phyloP scores from a whole-genome alignment of 1,140 invertebrate genomes.

The Andricus grossulariae region DNA sequence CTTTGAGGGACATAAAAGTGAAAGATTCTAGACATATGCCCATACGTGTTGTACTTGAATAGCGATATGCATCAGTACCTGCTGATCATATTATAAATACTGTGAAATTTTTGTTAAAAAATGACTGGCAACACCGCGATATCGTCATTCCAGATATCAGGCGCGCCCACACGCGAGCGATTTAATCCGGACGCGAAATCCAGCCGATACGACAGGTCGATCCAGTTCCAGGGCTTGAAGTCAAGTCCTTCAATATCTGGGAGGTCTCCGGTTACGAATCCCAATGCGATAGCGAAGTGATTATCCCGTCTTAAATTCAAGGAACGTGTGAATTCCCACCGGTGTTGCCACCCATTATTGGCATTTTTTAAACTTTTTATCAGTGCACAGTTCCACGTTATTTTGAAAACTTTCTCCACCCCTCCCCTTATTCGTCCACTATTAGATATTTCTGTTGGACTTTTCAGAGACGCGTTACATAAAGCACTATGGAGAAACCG shows the following conservation, averaged over 20 bases:
- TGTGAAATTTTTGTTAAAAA: neutral
- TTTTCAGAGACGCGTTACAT: too few species aligned
- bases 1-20: too few species aligned
- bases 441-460: too few species aligned
- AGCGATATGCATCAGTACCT: too few species aligned
- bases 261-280: constrained; percentile 27
- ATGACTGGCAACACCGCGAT: constrained; percentile 2
- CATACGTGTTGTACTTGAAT: too few species aligned
- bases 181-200: constrained; percentile 28
- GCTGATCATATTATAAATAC: neutral
- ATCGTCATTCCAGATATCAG: constrained; percentile 10
- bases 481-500: too few species aligned
- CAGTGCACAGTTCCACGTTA: too few species aligned
- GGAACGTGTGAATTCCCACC: constrained; percentile 13
- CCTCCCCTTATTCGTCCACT: too few species aligned
- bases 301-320: constrained; percentile 29
- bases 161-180: constrained; percentile 25
- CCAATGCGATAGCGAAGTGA: constrained; percentile 15
- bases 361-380: neutral
- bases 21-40: too few species aligned
- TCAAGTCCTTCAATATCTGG: constrained; percentile 21
- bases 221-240: constrained; percentile 25
- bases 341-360: constrained; percentile 15
- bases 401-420: too few species aligned
- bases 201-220: constrained; percentile 25